phyloP scores from a whole-genome alignment of 2,113 vertebrate species.

The Brachionichthys hirsutus region DNA sequence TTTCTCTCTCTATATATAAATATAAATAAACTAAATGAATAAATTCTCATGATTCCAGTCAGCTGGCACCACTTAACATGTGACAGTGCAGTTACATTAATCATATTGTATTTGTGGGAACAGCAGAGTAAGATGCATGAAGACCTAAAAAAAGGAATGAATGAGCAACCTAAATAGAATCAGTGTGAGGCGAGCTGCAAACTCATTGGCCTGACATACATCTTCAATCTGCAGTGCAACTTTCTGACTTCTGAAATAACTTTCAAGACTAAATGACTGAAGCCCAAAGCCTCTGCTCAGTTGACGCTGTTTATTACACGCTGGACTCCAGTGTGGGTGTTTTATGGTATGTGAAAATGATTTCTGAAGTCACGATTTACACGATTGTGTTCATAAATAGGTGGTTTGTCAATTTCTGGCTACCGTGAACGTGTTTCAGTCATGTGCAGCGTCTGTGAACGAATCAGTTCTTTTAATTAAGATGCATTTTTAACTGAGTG shows the following conservation, averaged over 20 bases:
- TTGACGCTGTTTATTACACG: no score
- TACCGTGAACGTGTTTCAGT: no score
- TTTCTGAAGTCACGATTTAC: not conserved
- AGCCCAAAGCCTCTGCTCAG: no score
- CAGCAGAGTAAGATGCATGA: not conserved
- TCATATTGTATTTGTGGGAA: not conserved
- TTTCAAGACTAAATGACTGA: not conserved
- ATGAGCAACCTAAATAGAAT: not conserved
- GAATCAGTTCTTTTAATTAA: no score
- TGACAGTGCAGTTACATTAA: not conserved
- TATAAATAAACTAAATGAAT: no score
- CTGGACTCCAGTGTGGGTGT: no score
- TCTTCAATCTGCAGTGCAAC: not conserved
- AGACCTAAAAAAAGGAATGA: not conserved
- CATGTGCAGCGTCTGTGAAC: no score
- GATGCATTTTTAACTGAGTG: no score
- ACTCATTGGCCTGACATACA: slow-evolving; percentile 1
- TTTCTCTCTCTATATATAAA: no score
- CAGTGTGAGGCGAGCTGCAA: no score
- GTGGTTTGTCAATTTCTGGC: not conserved
- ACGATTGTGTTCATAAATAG: slow-evolving; percentile 5
- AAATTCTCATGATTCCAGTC: not conserved
- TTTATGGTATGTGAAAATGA: no score
- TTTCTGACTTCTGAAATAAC: slow-evolving; percentile 2
- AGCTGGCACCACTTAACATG: not conserved